Base-by-base conservation (phyloP, 2,888 invertebrate genomes). In the Drosophila tanythrix region DNA sequence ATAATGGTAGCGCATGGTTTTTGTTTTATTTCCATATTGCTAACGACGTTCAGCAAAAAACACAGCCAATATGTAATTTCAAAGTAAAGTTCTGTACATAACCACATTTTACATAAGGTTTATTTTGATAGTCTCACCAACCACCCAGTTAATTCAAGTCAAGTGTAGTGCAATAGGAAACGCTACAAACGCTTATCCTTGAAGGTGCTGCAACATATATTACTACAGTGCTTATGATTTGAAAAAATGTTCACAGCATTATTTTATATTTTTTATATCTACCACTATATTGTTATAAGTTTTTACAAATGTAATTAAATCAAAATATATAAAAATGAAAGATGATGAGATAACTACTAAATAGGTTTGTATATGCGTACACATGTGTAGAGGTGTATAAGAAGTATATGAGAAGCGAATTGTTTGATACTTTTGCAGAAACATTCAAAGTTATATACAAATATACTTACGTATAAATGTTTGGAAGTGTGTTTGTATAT, bases 381-480 rank as follows among this genome's bases (percentile, higher is more conserved):
- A 18, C 11, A 29, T 27, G 3, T 11, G 29, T 29, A 11, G 11
- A 46, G 8, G 8, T 25, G 21, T 15, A 25, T 29, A 11, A 11
- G 33, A 10, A 33, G 33, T 33, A 33, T 11, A n/a, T 27, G 6
- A 29, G 18, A 31, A 29, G 18, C 18, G 50, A 18, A 27, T 50
- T 50, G 18, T 18, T 25, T 29, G 27, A 27, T 18, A 8, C 5
- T 8, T 50, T 27, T 50, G 29, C 27, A 29, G 5, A 51, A 29
- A 29, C 51, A 29, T 29, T 51, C 11, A 51, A 51, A 51, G 50
- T 50, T 6, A 50, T 27, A 10, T 27, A 27, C 50, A 18, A n/a
- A 51, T 3, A 29, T 51, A 51, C 29, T 51, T 51, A 51, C 29
- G 51, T 51, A 31, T 29, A 31, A 51, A 51, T 29, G 29, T 31